Evolutionary conservation across 2,113 vertebrate genomes (phyloP).

Genomic region (Arvicanthis niloticus): DNA sequence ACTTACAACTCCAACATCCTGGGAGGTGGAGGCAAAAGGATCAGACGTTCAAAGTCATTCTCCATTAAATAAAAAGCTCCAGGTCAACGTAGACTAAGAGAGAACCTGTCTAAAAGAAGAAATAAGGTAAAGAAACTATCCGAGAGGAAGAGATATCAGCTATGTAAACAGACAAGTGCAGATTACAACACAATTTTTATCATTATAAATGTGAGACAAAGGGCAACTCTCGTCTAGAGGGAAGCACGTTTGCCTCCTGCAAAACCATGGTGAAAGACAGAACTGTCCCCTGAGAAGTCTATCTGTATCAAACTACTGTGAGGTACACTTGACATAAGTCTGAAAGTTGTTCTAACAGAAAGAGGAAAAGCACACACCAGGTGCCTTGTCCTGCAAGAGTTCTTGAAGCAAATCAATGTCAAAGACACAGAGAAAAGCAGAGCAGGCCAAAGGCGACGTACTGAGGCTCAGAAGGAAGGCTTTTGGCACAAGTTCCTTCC

Average conservation of each 20-base stretch:
- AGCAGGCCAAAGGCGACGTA: conserved; percentile 43
- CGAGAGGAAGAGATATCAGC: not conserved
- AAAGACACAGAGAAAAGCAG: conserved; percentile 57
- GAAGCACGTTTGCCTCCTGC: not conserved
- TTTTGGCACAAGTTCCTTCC: conserved; percentile 46
- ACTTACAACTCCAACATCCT: not conserved
- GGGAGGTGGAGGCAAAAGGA: not conserved
- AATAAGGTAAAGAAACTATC: not conserved
- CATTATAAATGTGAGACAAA: not conserved
- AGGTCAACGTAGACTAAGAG: not conserved
- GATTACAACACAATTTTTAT: not conserved
- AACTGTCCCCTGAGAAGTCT: not conserved
- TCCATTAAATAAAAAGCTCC: not conserved
- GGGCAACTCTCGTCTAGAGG: not conserved
- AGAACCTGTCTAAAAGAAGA: not conserved
- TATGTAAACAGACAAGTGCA: not conserved
- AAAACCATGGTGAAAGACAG: not conserved
- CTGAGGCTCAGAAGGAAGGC: conserved; percentile 56
- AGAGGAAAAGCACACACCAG: not conserved
- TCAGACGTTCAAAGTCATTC: not conserved
- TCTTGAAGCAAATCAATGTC: conserved; percentile 22
- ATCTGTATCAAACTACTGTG: not conserved
- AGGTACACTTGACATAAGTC: not conserved
- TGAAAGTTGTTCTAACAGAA: not conserved
- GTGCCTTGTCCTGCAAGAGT: not conserved